These are phyloP conservation scores for Phyllostomus hastatus DNA, from an alignment of 2,113 vertebrate genomes.

Conservation along the genomic window DNA sequence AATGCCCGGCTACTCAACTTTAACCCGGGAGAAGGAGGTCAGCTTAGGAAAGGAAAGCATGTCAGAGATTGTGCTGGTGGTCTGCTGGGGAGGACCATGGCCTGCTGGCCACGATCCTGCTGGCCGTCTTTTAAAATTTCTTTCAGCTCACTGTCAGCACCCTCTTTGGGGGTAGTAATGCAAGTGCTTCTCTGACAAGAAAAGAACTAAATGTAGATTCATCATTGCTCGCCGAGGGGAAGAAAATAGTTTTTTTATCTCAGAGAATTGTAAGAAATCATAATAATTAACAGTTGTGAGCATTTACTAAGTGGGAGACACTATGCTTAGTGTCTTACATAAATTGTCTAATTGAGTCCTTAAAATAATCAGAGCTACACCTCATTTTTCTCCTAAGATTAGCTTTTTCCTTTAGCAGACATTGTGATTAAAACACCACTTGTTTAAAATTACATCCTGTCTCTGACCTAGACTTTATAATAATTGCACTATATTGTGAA, in stretches of 20 bases:
- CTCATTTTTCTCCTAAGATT: constrained; percentile 59
- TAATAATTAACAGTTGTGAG: constrained; percentile 45
- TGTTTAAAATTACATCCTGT: constrained; percentile 46
- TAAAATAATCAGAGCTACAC: constrained; percentile 48
- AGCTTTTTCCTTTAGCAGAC: constrained; percentile 34
- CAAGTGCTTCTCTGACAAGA: constrained; percentile 66
- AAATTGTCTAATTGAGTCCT: constrained; percentile 40
- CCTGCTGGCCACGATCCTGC: no score
- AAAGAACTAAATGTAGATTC: constrained; percentile 66
- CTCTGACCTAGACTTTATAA: background rate
- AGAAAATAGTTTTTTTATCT: constrained; percentile 70
- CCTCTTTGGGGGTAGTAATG: constrained; percentile 75
- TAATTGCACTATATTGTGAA: background rate
- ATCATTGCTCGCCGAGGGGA: constrained; percentile 47
- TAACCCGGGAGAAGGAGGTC: constrained; percentile 80
- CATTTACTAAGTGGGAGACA: constrained; percentile 12
- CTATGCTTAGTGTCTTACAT: background rate
- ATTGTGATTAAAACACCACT: constrained; percentile 45
- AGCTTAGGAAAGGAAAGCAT: constrained; percentile 78
- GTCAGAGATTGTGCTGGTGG: constrained; percentile 73
- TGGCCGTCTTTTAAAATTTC: constrained; percentile 65
- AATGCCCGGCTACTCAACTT: constrained; percentile 78
- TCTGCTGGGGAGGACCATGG: constrained; percentile 71
- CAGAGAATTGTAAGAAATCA: constrained; percentile 6
- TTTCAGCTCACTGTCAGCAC: constrained; percentile 77